Evolutionary conservation across 2,113 vertebrate genomes (phyloP).

Genomic region (Lepus americanus): DNA sequence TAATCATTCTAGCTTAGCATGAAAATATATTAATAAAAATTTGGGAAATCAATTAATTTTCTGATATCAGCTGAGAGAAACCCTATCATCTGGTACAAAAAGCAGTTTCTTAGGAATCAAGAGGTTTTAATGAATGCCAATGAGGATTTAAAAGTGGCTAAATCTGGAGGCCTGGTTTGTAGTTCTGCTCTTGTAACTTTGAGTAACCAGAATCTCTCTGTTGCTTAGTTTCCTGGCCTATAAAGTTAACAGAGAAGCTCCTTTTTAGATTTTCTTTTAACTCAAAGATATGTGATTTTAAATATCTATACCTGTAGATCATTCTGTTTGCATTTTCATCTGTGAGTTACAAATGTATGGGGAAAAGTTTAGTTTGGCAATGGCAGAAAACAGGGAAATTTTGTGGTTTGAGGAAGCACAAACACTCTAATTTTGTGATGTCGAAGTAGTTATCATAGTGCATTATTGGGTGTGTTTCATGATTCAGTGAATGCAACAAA

Average conservation of each 20-base stretch:
- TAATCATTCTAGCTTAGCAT: conserved; percentile 48
- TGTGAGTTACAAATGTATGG: conserved; percentile 19
- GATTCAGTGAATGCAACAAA: conserved; percentile 14
- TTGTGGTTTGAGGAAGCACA: conserved; percentile 26
- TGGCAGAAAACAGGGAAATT: neutral
- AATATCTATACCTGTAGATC: neutral
- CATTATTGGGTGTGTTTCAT: conserved; percentile 64
- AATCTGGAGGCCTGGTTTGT: conserved; percentile 65
- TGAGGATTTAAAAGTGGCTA: conserved; percentile 60
- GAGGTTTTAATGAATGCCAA: conserved; percentile 61
- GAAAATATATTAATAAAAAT: conserved; percentile 65
- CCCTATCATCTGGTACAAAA: neutral
- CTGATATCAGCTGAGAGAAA: conserved; percentile 58
- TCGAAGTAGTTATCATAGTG: conserved; percentile 49
- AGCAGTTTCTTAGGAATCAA: neutral
- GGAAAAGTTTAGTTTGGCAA: conserved; percentile 12
- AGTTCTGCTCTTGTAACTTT: conserved; percentile 52
- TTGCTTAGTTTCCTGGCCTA: conserved; percentile 50
- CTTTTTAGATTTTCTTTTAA: conserved; percentile 43
- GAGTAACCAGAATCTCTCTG: conserved; percentile 51
- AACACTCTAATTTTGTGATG: neutral
- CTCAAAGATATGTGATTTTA: conserved; percentile 26
- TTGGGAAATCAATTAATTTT: conserved; percentile 67
- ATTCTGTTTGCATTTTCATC: conserved; percentile 25
- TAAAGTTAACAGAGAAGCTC: neutral